A percentile compares a stretch with the other conserved stretches of the same genome.
Conservation (phyloP, 2,797 vertebrate species). For the Champsocephalus esox region DNA sequence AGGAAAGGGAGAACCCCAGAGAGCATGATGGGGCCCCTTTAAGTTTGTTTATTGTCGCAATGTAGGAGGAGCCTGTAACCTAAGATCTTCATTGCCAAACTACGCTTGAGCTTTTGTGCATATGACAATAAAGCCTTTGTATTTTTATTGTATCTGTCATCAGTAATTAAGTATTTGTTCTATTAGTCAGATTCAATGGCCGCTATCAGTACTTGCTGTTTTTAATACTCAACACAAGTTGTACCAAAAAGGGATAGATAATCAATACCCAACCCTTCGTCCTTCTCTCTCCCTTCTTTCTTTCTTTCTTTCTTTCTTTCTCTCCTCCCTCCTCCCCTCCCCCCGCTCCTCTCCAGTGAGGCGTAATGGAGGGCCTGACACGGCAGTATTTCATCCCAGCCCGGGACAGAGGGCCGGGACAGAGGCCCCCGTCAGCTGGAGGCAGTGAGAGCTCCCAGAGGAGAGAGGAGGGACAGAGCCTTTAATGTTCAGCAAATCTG, state of each 20-base stretch:
- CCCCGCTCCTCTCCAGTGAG: background rate
- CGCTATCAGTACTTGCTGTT: background rate
- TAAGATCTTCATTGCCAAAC: too few relatives aligned
- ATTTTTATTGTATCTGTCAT: background rate
- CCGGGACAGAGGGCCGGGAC: slow-evolving; percentile 14
- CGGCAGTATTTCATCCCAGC: slow-evolving; percentile 53
- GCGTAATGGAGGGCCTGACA: slow-evolving; percentile 57
- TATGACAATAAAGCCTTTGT: too few relatives aligned
- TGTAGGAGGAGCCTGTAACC: too few relatives aligned
- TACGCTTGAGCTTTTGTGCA: too few relatives aligned
- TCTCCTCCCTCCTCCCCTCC: background rate
- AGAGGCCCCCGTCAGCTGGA: slow-evolving; percentile 31
- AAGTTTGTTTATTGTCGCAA: too few relatives aligned
- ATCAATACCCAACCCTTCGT: background rate
- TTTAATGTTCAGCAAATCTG: slow-evolving; percentile 80
- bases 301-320: slow-evolving; percentile 8
- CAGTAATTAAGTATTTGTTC: background rate
- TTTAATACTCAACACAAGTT: background rate
- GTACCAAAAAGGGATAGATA: background rate
- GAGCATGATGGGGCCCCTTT: too few relatives aligned
- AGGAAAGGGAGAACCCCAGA: too few relatives aligned
- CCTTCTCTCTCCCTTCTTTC: background rate
- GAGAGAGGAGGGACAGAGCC: slow-evolving; percentile 39
- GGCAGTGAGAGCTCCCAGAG: slow-evolving; percentile 29
- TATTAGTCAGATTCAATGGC: background rate